A percentile compares a stretch with the other conserved stretches of the same genome.
These are phyloP conservation scores for Microtus oregoni DNA, from an alignment of 2,113 vertebrate species.

Conservation along the genomic window DNA sequence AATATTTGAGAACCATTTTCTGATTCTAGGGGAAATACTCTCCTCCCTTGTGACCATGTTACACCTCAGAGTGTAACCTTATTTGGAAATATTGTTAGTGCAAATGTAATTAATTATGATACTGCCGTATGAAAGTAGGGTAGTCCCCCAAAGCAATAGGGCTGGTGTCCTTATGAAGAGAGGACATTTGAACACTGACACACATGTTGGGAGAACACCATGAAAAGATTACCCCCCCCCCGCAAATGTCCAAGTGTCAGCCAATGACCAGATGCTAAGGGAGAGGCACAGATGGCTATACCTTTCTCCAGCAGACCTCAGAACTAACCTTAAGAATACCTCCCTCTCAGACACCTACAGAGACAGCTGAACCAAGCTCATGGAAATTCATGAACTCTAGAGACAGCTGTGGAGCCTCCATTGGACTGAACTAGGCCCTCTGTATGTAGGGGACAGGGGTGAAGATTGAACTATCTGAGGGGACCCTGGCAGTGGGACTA, in stretches of 20 bases:
- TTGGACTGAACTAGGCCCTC: too few species aligned
- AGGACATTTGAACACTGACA: slow-evolving; percentile 9
- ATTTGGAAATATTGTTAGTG: slow-evolving; percentile 24
- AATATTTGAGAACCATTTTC: slow-evolving; percentile 43
- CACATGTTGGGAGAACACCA: not conserved
- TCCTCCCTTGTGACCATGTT: not conserved
- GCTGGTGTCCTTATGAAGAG: not conserved
- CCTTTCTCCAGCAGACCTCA: not conserved
- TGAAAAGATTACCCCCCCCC: not conserved
- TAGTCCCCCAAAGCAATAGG: not conserved
- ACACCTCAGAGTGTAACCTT: not conserved
- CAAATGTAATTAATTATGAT: slow-evolving; percentile 13
- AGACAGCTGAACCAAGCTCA: too few species aligned
- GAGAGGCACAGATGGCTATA: not conserved
- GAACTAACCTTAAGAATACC: not conserved
- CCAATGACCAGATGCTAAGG: not conserved
- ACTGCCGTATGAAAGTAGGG: not conserved
- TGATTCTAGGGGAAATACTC: slow-evolving; percentile 19
- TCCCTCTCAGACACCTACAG: not conserved
- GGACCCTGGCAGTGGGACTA: too few species aligned
- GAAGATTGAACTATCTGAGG: too few species aligned
- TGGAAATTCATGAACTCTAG: too few species aligned
- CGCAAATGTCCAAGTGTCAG: not conserved
- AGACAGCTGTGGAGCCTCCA: too few species aligned
- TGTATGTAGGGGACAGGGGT: too few species aligned